Conservation (phyloP, 2,797 vertebrate species). For the Acomys russatus region DNA sequence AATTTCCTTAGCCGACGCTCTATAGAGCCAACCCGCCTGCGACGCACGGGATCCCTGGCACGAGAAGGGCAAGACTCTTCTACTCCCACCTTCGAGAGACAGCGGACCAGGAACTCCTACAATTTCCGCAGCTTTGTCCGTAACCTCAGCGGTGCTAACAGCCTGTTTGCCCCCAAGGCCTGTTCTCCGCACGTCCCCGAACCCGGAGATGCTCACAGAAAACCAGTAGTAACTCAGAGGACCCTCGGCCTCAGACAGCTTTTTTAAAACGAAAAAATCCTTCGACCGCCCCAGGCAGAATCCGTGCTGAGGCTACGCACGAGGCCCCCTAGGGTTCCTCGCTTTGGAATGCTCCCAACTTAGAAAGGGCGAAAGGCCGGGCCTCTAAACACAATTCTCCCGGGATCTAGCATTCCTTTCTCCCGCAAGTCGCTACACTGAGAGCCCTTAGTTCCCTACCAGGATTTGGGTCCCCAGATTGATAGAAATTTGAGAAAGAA, state of each 20-base stretch:
- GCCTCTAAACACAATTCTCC: neutral
- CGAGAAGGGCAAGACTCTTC: neutral
- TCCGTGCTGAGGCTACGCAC: neutral
- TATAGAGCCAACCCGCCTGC: slow-evolving; percentile 65
- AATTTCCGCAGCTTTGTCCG: neutral
- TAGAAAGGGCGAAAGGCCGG: neutral
- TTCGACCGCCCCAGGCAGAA: neutral
- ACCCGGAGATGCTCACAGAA: neutral
- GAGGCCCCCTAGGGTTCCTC: neutral
- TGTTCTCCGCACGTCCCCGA: neutral
- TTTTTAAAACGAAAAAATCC: slow-evolving; percentile 69
- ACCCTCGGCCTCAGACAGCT: neutral
- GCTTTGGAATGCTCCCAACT: neutral
- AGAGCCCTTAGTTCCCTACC: neutral
- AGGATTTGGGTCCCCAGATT: neutral
- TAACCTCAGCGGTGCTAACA: neutral
- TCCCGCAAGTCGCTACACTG: neutral
- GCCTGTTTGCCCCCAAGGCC: neutral
- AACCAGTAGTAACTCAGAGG: neutral
- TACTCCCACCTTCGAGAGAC: accelerated
- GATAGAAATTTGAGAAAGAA: neutral
- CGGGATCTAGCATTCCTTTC: neutral
- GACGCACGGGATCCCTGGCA: neutral
- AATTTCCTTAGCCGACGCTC: neutral
- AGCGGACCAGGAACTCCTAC: neutral